phyloP scores from a whole-genome alignment of 1,140 invertebrate genomes.

The Drosophila tani region DNA sequence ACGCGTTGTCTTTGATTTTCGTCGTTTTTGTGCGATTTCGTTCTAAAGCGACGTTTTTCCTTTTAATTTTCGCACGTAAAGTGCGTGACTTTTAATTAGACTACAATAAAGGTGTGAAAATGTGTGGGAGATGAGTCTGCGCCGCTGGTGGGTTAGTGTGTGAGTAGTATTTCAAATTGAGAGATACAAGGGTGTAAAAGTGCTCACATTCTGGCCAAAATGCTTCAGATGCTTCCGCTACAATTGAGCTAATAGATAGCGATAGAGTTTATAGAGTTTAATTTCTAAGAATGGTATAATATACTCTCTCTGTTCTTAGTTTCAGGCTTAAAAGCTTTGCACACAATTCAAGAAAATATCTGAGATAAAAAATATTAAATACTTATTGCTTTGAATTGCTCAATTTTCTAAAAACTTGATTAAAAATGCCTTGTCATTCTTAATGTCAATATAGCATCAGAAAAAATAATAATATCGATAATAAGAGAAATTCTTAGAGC shows the following conservation, averaged over 20 bases:
- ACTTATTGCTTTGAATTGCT: neutral
- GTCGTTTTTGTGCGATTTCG: slow-evolving; percentile 28
- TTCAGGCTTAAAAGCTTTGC: neutral
- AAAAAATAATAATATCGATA: neutral
- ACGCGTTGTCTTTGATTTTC: slow-evolving; percentile 70
- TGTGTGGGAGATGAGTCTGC: slow-evolving; percentile 45
- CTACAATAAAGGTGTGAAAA: slow-evolving; percentile 72
- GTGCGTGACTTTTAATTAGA: slow-evolving; percentile 82
- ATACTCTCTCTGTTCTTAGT: no score
- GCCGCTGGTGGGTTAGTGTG: slow-evolving; percentile 9
- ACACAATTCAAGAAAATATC: no score
- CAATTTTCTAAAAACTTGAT: neutral
- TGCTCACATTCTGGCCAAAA: neutral
- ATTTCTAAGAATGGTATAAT: neutral
- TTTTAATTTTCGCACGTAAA: slow-evolving; percentile 71
- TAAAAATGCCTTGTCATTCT: neutral
- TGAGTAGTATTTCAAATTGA: neutral
- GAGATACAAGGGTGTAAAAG: slow-evolving; percentile 13
- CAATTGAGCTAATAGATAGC: neutral
- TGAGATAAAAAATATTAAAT: neutral
- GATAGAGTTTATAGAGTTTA: no score
- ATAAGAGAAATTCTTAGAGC: neutral
- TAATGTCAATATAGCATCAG: neutral
- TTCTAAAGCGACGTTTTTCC: slow-evolving; percentile 20
- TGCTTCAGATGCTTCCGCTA: slow-evolving; percentile 5